A percentile compares a stretch with the other conserved stretches of the same genome.
Conservation (phyloP, 2,888 invertebrate species). For the Vandiemenella viatica region DNA sequence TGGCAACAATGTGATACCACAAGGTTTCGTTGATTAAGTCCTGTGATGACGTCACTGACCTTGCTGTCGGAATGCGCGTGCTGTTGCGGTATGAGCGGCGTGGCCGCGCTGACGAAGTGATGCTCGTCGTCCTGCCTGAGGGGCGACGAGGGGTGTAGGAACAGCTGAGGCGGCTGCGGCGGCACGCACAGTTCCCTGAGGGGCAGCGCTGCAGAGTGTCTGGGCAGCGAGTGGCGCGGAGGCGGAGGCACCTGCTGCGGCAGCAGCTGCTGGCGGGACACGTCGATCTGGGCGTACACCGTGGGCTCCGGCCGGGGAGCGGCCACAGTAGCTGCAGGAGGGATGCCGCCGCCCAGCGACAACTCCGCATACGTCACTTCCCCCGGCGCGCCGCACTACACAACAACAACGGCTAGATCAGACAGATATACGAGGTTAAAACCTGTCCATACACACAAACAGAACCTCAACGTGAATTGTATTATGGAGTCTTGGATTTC, state of each 20-base stretch:
- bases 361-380: slow-evolving; percentile 42
- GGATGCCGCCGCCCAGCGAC: slow-evolving; percentile 25
- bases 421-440: too few species aligned
- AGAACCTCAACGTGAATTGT: too few species aligned
- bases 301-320: slow-evolving; percentile 32
- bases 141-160: slow-evolving; percentile 25
- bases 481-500: too few species aligned
- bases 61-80: slow-evolving; percentile 2
- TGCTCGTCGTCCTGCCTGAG: slow-evolving; percentile 27
- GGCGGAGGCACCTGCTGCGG: slow-evolving; percentile 28
- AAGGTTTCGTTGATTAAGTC: too few species aligned
- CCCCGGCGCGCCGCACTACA: slow-evolving; percentile 32
- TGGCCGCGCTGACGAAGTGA: slow-evolving; percentile 6
- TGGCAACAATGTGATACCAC: too few species aligned
- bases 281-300: slow-evolving; percentile 39
- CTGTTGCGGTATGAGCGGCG: slow-evolving; percentile 12
- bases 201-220: slow-evolving; percentile 28
- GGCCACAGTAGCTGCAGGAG: slow-evolving; percentile 23
- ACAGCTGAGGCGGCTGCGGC: slow-evolving; percentile 21
- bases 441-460: too few species aligned
- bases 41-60: too few species aligned
- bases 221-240: slow-evolving; percentile 1
- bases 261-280: slow-evolving; percentile 25
- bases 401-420: too few species aligned
- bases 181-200: slow-evolving; percentile 29